Evolutionary conservation across 2,797 vertebrate genomes (phyloP).

Genomic region (Tinamus major): DNA sequence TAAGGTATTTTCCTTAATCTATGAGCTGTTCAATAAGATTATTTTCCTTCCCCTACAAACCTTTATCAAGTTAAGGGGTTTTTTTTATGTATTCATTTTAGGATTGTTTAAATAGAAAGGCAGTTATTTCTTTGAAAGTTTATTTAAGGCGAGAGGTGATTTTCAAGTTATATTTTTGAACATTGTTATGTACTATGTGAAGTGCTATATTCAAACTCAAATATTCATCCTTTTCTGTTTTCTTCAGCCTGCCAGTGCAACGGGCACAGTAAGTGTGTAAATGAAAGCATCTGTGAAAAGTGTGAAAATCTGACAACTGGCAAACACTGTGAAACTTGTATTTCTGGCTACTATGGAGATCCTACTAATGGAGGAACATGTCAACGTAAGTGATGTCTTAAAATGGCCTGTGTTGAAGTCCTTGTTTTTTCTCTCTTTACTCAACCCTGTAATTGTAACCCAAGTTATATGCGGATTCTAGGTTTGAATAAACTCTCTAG

Average conservation of each 20-base stretch:
- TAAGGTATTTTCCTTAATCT: background rate
- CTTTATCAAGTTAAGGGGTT: background rate
- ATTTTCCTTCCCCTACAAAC: background rate
- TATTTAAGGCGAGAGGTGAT: background rate
- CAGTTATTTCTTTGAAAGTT: background rate
- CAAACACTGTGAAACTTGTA: conserved; percentile 93
- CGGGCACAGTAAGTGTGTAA: conserved; percentile 94
- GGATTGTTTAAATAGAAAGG: background rate
- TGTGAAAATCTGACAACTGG: conserved; percentile 96
- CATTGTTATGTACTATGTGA: too few relatives aligned
- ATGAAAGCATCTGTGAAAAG: conserved; percentile 93
- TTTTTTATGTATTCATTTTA: background rate
- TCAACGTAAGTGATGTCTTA: conserved; percentile 87
- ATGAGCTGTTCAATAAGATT: background rate
- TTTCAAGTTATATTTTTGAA: background rate
- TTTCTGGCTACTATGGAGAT: conserved; percentile 95
- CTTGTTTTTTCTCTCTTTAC: rapidly evolving
- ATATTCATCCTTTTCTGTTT: background rate
- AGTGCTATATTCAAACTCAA: rapidly evolving
- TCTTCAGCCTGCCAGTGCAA: conserved; percentile 95
- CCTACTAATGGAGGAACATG: conserved; percentile 96
- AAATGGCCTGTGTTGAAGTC: rapidly evolving
- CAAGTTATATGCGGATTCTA: background rate
- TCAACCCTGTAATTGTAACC: rapidly evolving
- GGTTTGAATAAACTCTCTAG: too few relatives aligned